A percentile compares a stretch with the other conserved stretches of the same genome.
These are phyloP conservation scores for Neoascia interrupta DNA, from an alignment of 2,888 invertebrate species.

Conservation along the genomic window DNA sequence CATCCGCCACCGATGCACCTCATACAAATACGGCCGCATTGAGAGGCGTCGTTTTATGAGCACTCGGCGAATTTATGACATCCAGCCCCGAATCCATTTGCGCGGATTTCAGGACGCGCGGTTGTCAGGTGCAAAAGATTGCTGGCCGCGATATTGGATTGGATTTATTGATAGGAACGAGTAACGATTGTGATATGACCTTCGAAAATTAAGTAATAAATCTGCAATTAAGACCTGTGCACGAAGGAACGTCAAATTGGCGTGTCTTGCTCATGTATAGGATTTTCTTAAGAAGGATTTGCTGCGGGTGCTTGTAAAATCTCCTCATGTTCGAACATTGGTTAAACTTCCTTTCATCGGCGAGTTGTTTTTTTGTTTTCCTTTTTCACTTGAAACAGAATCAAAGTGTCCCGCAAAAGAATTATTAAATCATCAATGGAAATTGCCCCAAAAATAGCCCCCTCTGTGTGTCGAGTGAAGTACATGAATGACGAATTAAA, in stretches of 20 bases:
- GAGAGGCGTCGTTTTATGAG: slow-evolving; percentile 14
- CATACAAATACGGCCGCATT: slow-evolving; percentile 5
- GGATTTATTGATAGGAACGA: slow-evolving; percentile 71
- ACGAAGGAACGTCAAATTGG: slow-evolving; percentile 13
- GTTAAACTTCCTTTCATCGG: background rate
- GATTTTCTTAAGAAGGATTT: slow-evolving; percentile 7
- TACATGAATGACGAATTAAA: slow-evolving; percentile 49
- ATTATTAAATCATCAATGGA: slow-evolving; percentile 10
- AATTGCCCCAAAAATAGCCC: slow-evolving; percentile 36
- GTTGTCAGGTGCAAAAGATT: slow-evolving; percentile 50
- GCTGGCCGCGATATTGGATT: slow-evolving; percentile 52
- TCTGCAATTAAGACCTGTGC: slow-evolving; percentile 39
- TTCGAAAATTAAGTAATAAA: slow-evolving; percentile 73
- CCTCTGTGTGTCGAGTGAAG: too few species aligned
- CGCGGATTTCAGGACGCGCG: too few species aligned
- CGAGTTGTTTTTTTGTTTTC: too few species aligned
- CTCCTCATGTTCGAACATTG: background rate
- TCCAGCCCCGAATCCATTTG: slow-evolving; percentile 1
- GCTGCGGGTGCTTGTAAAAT: slow-evolving; percentile 33
- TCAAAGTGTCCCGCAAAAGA: slow-evolving; percentile 9
- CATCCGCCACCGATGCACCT: background rate
- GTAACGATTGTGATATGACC: slow-evolving; percentile 68
- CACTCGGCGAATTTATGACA: slow-evolving; percentile 21
- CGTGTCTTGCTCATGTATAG: background rate
- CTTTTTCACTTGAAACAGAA: too few species aligned